Percentiles rank a stretch among this genome's conserved stretches.
Evolutionary conservation across 2,797 vertebrate genomes (phyloP).

Genomic region (Notolepis coatsorum): DNA sequence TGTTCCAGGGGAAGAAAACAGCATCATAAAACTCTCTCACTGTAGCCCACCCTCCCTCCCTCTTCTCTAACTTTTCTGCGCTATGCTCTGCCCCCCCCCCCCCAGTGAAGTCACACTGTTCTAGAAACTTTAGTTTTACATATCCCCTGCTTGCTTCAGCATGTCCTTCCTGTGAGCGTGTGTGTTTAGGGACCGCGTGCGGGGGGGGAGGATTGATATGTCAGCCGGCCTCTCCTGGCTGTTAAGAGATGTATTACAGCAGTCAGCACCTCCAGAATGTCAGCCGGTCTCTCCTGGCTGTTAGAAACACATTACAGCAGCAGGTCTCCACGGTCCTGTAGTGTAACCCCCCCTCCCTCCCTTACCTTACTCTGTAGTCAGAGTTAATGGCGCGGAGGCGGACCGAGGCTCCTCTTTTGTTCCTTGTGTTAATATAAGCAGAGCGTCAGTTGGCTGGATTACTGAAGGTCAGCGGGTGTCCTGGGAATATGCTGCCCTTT

Average conservation of each 20-base stretch:
- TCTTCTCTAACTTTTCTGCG: background rate
- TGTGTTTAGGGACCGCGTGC: constrained; percentile 52
- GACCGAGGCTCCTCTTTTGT: constrained; percentile 65
- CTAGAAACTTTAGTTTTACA: constrained; percentile 40
- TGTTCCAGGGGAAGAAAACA: constrained; percentile 69
- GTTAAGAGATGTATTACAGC: constrained; percentile 47
- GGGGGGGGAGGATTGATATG: constrained; percentile 32
- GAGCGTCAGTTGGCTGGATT: constrained; percentile 85
- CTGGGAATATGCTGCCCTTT: constrained; percentile 96
- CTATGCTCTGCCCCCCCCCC: constrained; percentile 29
- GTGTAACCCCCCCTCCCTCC: constrained; percentile 57
- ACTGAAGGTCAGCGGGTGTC: constrained; percentile 92
- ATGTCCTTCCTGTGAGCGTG: constrained; percentile 49
- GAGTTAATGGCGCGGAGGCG: constrained; percentile 44
- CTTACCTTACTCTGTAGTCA: constrained; percentile 43
- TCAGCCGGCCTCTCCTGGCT: constrained; percentile 75
- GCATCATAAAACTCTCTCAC: constrained; percentile 74
- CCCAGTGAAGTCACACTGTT: constrained; percentile 37
- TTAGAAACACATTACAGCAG: constrained; percentile 69
- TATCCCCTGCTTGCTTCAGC: constrained; percentile 68
- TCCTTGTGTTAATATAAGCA: constrained; percentile 84
- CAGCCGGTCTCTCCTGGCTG: constrained; percentile 67
- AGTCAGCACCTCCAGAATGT: constrained; percentile 78
- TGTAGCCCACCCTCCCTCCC: constrained; percentile 58
- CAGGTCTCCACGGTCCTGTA: constrained; percentile 52